Evolutionary conservation across 2,113 vertebrate genomes (phyloP), one percentile per base, ranked within the genome.

Genomic region (Apus apus): DNA sequence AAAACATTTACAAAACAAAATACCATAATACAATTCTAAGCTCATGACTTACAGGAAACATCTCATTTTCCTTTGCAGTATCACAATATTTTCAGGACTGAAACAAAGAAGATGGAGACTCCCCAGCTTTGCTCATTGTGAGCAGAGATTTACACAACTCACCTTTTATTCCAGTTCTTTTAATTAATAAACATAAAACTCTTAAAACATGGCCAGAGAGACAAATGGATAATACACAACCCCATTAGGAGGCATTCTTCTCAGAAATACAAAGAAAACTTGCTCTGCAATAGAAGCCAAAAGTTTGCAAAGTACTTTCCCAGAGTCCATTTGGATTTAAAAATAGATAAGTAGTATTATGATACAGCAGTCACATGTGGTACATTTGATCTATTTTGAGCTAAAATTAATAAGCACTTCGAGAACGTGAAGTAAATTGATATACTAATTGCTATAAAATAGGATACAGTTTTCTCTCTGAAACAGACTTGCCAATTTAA

Each of bases 361-460:
- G 92, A 97, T 95, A 96, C 91, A 90, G 92, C 86, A 97, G 91
- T 96, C 93, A 97, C 96, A 97, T 95, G 91, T 89, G 58, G 93
- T 93, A 91, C 90, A 94, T 96, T 92, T 91, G 95, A 93, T 95
- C 94, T 96, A 94, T 95, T 93, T 89, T 90, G 94, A 94, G 94
- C 95, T 96, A 96, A 96, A 97, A 95, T 95, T 91, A 97, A 95
- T 96, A 97, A 97, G 93, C 90, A 86, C 90, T 67, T 94, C 36
- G 78, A 96, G 92, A 97, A 95, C 11, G 90, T 93, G 94, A 91
- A 96, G 94, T 96, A 94, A 93, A 96, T 90, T 94, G 91, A 93
- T 94, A 95, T 40, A 96, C 84, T 93, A 96, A 97, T 87, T 96
- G 91, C 93, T 74, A 89, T 95, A 97, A 94, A 95, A 96, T 85